phyloP scores from a whole-genome alignment of 1,140 invertebrate species.

The Scaptomyza hsui region DNA sequence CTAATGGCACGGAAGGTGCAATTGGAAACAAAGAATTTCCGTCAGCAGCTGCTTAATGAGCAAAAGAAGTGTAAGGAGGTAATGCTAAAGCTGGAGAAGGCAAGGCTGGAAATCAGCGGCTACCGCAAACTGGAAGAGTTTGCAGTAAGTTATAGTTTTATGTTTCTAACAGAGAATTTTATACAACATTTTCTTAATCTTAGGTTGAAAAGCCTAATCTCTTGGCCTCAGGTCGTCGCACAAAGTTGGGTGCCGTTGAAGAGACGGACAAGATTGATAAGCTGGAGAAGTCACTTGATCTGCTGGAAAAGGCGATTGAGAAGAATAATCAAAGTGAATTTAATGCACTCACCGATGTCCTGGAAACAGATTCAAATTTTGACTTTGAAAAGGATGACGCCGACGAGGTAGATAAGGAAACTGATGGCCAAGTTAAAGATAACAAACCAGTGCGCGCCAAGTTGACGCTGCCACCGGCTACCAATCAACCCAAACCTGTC shows the following conservation, averaged over 20 bases:
- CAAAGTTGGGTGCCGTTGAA: conserved; percentile 48
- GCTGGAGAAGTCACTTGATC: conserved; percentile 69
- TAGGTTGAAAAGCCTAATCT: conserved; percentile 62
- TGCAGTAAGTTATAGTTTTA: conserved; percentile 49
- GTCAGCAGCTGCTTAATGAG: conserved; percentile 88
- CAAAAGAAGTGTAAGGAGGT: conserved; percentile 89
- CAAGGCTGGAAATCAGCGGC: conserved; percentile 83
- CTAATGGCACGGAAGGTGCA: conserved; percentile 88
- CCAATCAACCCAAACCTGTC: conserved; percentile 26
- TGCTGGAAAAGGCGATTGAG: conserved; percentile 67
- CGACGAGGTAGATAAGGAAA: conserved; percentile 44
- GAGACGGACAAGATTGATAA: conserved; percentile 70
- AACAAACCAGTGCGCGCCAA: conserved; percentile 44
- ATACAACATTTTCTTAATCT: not conserved
- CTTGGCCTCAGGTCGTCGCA: conserved; percentile 50
- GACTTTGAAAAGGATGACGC: conserved; percentile 65
- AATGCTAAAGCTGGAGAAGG: conserved; percentile 87
- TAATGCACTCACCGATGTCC: conserved; percentile 59
- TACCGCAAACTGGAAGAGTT: conserved; percentile 77
- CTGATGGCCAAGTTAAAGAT: conserved; percentile 7
- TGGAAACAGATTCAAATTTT: conserved; percentile 60
- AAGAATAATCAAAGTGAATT: conserved; percentile 69
- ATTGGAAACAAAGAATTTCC: conserved; percentile 89
- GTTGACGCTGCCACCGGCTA: conserved; percentile 54
- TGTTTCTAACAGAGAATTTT: too few species aligned